Evolutionary conservation across 2,888 invertebrate species (phyloP).

Genomic region (Nephrotoma guestfalica): DNA sequence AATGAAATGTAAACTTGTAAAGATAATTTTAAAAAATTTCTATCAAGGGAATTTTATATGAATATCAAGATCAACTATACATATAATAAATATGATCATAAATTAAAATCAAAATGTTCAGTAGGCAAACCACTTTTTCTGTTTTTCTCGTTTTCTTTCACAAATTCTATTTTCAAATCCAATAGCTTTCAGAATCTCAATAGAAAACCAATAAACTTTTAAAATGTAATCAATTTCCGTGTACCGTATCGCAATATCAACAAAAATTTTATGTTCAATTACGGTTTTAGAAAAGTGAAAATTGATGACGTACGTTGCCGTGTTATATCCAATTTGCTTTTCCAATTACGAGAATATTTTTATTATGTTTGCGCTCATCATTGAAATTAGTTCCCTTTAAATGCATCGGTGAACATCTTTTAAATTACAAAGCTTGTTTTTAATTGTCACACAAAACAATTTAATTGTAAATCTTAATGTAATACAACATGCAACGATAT

Average conservation of each 20-base stretch:
- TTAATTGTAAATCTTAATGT: neutral
- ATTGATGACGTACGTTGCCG: neutral
- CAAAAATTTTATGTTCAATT: neutral
- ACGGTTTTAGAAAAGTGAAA: neutral
- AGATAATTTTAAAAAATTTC: too few species aligned
- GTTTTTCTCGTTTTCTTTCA: neutral
- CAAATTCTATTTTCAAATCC: neutral
- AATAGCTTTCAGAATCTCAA: neutral
- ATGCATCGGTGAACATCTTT: neutral
- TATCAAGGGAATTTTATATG: too few species aligned
- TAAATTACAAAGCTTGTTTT: neutral
- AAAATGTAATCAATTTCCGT: neutral
- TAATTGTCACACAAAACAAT: neutral
- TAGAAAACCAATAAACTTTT: neutral
- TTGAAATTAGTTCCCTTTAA: neutral
- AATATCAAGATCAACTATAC: too few species aligned
- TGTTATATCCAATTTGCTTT: neutral
- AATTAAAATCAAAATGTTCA: neutral
- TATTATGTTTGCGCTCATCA: neutral
- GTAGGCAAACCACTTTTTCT: neutral
- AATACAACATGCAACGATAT: neutral
- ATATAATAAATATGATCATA: too few species aligned
- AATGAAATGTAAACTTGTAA: too few species aligned
- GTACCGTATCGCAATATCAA: neutral
- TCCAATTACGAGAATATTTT: neutral